Conservation (phyloP, 1,140 invertebrate species). For the Leptopilina clavipes region DNA sequence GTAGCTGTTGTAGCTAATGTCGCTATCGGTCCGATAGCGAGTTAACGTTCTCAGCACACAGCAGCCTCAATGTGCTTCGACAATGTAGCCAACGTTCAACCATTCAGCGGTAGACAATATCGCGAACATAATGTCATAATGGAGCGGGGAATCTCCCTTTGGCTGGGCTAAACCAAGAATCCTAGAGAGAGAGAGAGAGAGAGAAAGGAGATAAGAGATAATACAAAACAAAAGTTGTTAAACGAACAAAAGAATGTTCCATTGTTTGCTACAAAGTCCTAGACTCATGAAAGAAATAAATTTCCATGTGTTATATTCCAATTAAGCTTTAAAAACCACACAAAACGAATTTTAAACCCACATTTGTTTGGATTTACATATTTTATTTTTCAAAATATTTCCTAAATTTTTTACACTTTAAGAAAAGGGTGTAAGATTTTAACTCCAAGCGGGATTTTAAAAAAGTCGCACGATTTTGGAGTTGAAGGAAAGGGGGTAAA, state of each 20-base stretch:
- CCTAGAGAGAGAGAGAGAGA: conserved; percentile 45
- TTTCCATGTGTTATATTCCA: background rate
- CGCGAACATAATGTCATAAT: conserved; percentile 74
- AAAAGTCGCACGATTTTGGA: too few species aligned
- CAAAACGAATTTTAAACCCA: too few species aligned
- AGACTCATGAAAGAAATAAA: background rate
- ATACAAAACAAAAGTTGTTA: conserved; percentile 7
- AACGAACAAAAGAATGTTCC: background rate
- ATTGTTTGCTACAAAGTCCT: conserved; percentile 9
- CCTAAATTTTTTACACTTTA: too few species aligned
- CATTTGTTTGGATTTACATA: too few species aligned
- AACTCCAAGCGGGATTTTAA: too few species aligned
- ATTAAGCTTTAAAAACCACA: too few species aligned
- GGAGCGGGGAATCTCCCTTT: conserved; percentile 64
- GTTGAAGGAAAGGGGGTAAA: too few species aligned
- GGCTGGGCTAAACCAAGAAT: conserved; percentile 59
- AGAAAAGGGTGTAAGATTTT: too few species aligned
- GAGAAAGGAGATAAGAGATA: conserved; percentile 39
- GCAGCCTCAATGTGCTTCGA: conserved; percentile 70
- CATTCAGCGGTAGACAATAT: conserved; percentile 72
- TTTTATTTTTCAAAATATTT: too few species aligned
- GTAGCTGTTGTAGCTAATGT: conserved; percentile 61
- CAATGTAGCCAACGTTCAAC: conserved; percentile 73
- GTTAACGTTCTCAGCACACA: conserved; percentile 70
- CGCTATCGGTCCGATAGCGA: conserved; percentile 71